phyloP scores from a whole-genome alignment of 2,888 invertebrate species.

The Drosophila peninsularis region DNA sequence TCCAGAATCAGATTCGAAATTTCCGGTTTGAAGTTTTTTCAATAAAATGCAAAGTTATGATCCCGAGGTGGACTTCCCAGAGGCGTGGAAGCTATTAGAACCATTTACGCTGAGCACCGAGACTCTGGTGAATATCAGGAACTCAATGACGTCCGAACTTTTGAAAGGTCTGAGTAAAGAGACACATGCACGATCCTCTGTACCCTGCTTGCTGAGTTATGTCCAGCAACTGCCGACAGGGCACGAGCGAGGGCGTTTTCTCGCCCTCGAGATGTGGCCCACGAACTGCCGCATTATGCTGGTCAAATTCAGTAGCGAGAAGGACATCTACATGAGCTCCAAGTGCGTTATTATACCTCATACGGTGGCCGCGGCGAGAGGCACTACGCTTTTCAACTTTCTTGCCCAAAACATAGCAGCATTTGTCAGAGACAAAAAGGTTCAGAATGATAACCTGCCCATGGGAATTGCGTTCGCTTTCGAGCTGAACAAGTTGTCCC shows the following conservation, averaged over 20 bases:
- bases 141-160: slow-evolving; percentile 90
- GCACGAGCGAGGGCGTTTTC: slow-evolving; percentile 94
- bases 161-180: slow-evolving; percentile 90
- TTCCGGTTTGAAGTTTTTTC: not conserved
- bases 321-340: slow-evolving; percentile 95
- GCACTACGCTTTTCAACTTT: slow-evolving; percentile 94
- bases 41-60: slow-evolving; percentile 21
- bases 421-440: slow-evolving; percentile 93
- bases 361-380: slow-evolving; percentile 95
- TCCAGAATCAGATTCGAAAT: not conserved
- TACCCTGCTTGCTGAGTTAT: slow-evolving; percentile 97
- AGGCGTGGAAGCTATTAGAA: slow-evolving; percentile 53
- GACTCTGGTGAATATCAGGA: slow-evolving; percentile 90
- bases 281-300: slow-evolving; percentile 98
- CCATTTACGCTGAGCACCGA: slow-evolving; percentile 90
- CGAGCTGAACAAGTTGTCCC: slow-evolving; percentile 92
- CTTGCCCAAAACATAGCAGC: slow-evolving; percentile 95
- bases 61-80: slow-evolving; percentile 62
- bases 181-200: slow-evolving; percentile 89
- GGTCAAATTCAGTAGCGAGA: slow-evolving; percentile 90
- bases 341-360: slow-evolving; percentile 97
- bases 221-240: slow-evolving; percentile 97
- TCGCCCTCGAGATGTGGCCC: slow-evolving; percentile 98
- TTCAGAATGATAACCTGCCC: slow-evolving; percentile 89
- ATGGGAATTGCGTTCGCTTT: slow-evolving; percentile 98